Conservation (phyloP, 2,888 invertebrate genomes). For the Eurois occulta region DNA sequence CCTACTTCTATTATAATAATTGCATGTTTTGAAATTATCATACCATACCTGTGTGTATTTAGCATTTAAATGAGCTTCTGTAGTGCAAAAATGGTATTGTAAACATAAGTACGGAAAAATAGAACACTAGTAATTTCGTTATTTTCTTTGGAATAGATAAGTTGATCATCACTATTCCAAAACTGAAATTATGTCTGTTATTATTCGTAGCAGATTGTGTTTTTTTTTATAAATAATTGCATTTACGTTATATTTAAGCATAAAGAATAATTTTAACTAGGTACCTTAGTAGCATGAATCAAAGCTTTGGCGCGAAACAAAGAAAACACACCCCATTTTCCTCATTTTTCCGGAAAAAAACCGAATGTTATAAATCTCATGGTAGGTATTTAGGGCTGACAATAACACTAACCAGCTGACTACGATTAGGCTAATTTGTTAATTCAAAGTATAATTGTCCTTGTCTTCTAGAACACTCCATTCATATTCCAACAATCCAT, state of each 20-base stretch:
- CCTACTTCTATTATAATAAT: conserved; percentile 37
- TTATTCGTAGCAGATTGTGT: neutral
- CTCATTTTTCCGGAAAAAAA: neutral
- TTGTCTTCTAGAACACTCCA: neutral
- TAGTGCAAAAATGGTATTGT: neutral
- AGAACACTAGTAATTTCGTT: too few species aligned
- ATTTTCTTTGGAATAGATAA: neutral
- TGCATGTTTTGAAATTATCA: conserved; percentile 46
- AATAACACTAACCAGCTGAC: neutral
- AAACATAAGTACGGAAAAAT: neutral
- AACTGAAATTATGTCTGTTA: neutral
- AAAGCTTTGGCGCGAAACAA: conserved; percentile 23
- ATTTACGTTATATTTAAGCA: neutral
- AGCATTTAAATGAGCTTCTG: conserved; percentile 38
- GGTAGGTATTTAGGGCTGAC: neutral
- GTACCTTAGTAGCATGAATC: neutral
- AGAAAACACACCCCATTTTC: neutral
- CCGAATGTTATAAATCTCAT: neutral
- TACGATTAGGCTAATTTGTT: neutral
- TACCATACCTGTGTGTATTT: conserved; percentile 20
- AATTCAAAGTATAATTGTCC: neutral
- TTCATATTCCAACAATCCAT: neutral
- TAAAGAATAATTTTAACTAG: neutral
- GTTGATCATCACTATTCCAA: neutral
- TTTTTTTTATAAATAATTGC: neutral